These are phyloP conservation scores for Ondatra zibethicus DNA, from an alignment of 2,113 vertebrate genomes.

Conservation along the genomic window DNA sequence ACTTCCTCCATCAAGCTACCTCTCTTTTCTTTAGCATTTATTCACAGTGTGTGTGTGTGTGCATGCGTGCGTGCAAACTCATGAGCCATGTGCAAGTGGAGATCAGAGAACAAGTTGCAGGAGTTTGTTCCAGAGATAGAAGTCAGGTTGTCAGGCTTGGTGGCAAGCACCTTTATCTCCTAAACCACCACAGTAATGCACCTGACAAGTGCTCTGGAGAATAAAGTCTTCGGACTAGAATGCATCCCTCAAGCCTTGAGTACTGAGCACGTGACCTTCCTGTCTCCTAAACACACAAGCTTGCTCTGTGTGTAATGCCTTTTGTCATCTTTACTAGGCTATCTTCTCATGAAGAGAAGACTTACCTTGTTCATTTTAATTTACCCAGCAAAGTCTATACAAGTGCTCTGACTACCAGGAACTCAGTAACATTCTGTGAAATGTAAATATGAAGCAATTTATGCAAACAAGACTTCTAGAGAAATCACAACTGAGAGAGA, in stretches of 20 bases:
- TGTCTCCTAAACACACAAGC: background rate
- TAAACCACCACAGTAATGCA: background rate
- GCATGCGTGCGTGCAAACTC: background rate
- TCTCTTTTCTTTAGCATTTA: background rate
- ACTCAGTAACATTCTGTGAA: slow-evolving; percentile 21
- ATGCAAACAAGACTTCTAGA: slow-evolving; percentile 42
- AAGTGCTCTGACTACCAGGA: slow-evolving; percentile 38
- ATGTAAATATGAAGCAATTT: slow-evolving; percentile 52
- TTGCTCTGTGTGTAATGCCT: background rate
- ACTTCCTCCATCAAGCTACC: slow-evolving; percentile 4
- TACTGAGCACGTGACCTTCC: background rate
- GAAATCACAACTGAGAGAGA: slow-evolving; percentile 58
- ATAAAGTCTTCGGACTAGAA: slow-evolving; percentile 13
- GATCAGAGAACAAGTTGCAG: background rate
- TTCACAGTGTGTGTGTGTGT: background rate
- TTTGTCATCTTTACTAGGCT: slow-evolving; percentile 7
- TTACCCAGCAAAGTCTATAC: slow-evolving; percentile 42
- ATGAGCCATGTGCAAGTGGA: too few relatives aligned
- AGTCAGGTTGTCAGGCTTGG: background rate
- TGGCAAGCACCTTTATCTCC: background rate
- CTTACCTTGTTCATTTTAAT: slow-evolving; percentile 35
- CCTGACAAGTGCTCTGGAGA: background rate
- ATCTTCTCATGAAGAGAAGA: slow-evolving; percentile 13
- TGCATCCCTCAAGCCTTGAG: background rate
- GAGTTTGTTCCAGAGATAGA: background rate